phyloP scores from a whole-genome alignment of 2,888 invertebrate genomes.

The Notodonta dromedarius region DNA sequence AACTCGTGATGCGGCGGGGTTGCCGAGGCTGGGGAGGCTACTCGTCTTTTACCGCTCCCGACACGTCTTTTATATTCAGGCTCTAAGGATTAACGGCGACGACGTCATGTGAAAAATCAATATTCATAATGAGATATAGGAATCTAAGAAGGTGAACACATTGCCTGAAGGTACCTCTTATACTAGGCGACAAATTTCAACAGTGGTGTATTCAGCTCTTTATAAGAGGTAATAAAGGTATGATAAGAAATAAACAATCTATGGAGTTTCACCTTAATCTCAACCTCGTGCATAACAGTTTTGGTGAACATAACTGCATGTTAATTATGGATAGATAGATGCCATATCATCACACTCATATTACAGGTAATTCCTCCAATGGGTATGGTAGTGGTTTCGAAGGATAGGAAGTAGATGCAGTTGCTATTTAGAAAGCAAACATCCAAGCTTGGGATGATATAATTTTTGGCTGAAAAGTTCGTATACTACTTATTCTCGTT shows the following conservation, averaged over 20 bases:
- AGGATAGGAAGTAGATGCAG: too few relatives aligned
- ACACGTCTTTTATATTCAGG: constrained; percentile 69
- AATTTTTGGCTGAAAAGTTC: too few relatives aligned
- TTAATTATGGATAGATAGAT: too few relatives aligned
- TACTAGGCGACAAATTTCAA: constrained; percentile 35
- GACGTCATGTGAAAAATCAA: constrained; percentile 72
- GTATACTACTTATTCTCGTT: too few relatives aligned
- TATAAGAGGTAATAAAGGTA: not conserved
- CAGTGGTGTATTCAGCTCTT: constrained; percentile 42
- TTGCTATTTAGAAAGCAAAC: too few relatives aligned
- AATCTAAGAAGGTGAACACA: constrained; percentile 71
- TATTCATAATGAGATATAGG: constrained; percentile 80
- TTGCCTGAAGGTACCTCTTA: constrained; percentile 41
- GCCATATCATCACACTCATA: too few relatives aligned
- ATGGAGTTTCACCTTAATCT: too few relatives aligned
- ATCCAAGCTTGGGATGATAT: too few relatives aligned
- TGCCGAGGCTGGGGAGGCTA: constrained; percentile 76
- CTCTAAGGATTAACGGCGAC: constrained; percentile 57
- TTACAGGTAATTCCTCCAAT: too few relatives aligned
- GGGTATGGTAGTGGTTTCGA: too few relatives aligned
- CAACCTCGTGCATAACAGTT: too few relatives aligned
- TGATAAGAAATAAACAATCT: not conserved
- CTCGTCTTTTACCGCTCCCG: constrained; percentile 51
- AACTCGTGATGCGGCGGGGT: constrained; percentile 66
- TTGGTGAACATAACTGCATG: too few relatives aligned